Evolutionary conservation across 2,888 invertebrate species (phyloP), one percentile per base, ranked within the genome.

Genomic region (Brachynemurus nebulosus): DNA sequence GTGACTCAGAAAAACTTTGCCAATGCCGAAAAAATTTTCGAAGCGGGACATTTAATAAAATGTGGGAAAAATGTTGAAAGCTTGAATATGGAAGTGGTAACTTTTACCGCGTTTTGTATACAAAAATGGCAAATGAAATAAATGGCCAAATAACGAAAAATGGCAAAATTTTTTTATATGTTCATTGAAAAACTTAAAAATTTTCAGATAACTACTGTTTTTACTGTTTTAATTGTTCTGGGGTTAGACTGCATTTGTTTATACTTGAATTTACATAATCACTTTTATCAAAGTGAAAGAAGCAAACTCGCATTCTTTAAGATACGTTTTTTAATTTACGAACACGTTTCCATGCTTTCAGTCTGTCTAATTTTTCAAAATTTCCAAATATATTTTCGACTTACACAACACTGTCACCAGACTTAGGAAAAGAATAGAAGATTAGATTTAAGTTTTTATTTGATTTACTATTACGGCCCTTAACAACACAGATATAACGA

Each of bases 231-330:
- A 23, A 23, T 7, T 23, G 6, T 23, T 23, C 9, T 6, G 23
- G 9, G 23, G 23, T 23, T 23, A 23, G 6, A 23, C 23, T 23
- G 6, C 6, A 23, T 7, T 23, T 23, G 9, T 23, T 9, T 23
- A 23, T 23, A 23, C 23, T 23, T 23, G 23, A 9, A 6, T 7
- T 7, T 23, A 23, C 9, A 23, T 9, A 23, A 23, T 23, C 23
- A 23, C 23, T 23, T 23, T 42, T 33, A 17, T 19, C 35, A 34
- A 42, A 42, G n/a, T 42, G 42, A n/a, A 42, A 19, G n/a, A 35
- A 43, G 27, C 36, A 43, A 9, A 38, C 43, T 37, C 18, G 36
- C 43, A 37, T 43, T 4, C n/a, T 17, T 12, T 16, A n/a, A 1
- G 17, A 2, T 21, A 12, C 23, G 3, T 37, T 12, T 2, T 25